These are phyloP conservation scores for Phyllostomus discolor DNA, from an alignment of 2,113 vertebrate genomes.

Conservation along the genomic window DNA sequence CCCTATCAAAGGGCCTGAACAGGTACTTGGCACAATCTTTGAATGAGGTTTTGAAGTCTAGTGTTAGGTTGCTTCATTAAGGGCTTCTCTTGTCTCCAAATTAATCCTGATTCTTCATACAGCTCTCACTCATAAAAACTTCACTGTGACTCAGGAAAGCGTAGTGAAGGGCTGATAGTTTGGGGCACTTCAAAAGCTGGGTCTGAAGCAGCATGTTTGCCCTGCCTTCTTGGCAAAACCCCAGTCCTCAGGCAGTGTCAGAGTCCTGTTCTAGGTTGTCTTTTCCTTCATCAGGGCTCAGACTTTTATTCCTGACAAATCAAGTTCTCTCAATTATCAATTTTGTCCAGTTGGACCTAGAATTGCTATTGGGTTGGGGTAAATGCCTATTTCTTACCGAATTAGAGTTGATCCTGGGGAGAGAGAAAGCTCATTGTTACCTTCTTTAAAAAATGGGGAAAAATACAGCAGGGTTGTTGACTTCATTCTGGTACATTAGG, in stretches of 20 bases:
- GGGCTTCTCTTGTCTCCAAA: background rate
- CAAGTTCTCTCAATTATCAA: background rate
- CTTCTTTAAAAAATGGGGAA: constrained; percentile 7
- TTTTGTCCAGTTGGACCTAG: background rate
- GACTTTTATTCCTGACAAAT: background rate
- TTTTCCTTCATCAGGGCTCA: background rate
- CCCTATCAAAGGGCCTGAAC: accelerated
- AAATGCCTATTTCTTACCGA: background rate
- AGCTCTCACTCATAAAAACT: background rate
- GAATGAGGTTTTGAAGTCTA: background rate
- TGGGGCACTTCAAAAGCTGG: background rate
- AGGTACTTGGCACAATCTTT: background rate
- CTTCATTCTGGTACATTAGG: background rate
- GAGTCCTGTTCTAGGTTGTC: background rate
- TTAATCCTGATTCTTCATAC: background rate
- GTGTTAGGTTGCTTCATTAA: background rate
- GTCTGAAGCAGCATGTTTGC: background rate
- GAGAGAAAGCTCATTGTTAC: background rate
- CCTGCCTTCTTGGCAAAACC: background rate
- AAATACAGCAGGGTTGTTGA: background rate
- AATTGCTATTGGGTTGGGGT: constrained; percentile 15
- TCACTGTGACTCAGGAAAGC: background rate
- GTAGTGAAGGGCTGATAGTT: background rate
- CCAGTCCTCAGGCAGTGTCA: background rate
- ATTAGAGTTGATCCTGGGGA: background rate